Evolutionary conservation across 2,797 vertebrate species (phyloP), one percentile per base, ranked within the genome.

Genomic region (Melanotaenia maccullochi): DNA sequence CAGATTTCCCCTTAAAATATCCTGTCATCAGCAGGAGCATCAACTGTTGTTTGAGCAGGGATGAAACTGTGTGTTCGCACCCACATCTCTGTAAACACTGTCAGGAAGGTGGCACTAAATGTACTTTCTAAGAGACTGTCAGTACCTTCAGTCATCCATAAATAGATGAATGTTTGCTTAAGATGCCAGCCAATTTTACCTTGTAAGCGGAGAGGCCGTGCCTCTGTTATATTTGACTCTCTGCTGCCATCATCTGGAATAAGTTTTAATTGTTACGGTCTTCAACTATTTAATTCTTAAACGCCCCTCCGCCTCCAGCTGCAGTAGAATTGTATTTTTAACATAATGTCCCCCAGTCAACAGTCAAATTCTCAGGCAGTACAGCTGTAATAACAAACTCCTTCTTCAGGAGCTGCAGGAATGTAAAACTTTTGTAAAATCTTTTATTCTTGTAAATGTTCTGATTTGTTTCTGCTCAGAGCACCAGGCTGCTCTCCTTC

Each of bases 401-500:
- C 22, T 74, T 60, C 38, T 71, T 44, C 52, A 62, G 59, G 54
- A 18, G 9, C 0, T 22, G 22, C 61, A 51, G 4, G n/a, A 68
- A 35, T 25, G 57, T n/a, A 18, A 58, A 33, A 62, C 35, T 65
- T 1, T 54, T 74, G 32, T 65, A 25, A 73, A 57, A 49, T 55
- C 16, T 18, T 2, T n/a, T 6, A 1, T 57, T 8, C 36, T 3
- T 18, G 12, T 65, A 12, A n/a, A n/a, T 25, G 9, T 38, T 61
- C 11, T 55, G 16, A 33, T 38, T 2, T 70, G 40, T 81, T 65
- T 82, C 51, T 56, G 86, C 89, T 91, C 93, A 99, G 98, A 98
- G 87, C 98, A 98, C 81, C 97, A 99, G 87, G 95, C 97, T 70
- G 96, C 94, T 71, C 96, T 99, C 81, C 92, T 99, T 78, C 96